Percentiles rank a stretch among this genome's conserved stretches.
Evolutionary conservation across 2,797 vertebrate species (phyloP).

Genomic region (Dermochelys coriacea): DNA sequence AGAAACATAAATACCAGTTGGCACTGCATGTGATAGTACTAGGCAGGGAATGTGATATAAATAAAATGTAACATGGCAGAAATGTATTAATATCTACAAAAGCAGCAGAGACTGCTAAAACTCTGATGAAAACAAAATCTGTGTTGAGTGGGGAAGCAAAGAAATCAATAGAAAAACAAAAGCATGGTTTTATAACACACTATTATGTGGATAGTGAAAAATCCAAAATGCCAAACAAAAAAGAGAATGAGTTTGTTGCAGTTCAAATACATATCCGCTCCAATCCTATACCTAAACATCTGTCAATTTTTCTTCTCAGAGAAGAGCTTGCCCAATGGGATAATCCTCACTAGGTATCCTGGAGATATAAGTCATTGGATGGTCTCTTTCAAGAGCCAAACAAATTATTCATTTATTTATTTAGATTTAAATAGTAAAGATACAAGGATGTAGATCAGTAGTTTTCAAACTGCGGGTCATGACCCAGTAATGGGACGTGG

Average conservation of each 20-base stretch:
- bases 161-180: neutral
- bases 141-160: neutral
- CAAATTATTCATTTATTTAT: neutral
- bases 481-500: too few species aligned
- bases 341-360: neutral
- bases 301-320: neutral
- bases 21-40: neutral
- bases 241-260: neutral
- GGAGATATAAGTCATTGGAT: neutral
- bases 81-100: neutral
- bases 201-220: neutral
- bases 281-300: neutral
- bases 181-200: neutral
- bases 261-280: neutral
- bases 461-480: too few species aligned
- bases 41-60: fast-evolving
- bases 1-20: neutral
- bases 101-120: neutral
- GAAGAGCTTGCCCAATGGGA: neutral
- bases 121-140: neutral
- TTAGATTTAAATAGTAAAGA: neutral
- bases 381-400: neutral
- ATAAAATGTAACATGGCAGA: neutral
- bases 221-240: neutral
- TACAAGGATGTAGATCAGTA: too few species aligned